These are phyloP conservation scores for Meles meles DNA, from an alignment of 2,113 vertebrate genomes.

Conservation along the genomic window DNA sequence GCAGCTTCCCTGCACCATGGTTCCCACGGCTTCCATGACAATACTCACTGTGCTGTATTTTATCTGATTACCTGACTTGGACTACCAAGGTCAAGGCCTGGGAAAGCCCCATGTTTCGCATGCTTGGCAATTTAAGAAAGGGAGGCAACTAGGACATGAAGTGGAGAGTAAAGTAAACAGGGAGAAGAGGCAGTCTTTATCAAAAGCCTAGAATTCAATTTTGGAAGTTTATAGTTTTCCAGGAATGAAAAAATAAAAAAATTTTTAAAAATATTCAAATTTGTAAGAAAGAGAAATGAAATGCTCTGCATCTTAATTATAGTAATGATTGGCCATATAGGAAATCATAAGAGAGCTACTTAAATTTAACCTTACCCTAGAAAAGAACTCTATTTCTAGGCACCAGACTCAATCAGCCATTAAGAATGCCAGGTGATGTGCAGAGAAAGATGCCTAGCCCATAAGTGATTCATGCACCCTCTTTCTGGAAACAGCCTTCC, in stretches of 20 bases:
- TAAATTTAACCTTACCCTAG: conserved; percentile 59
- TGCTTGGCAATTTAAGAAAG: not conserved
- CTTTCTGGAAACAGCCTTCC: conserved; percentile 54
- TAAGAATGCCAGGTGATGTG: conserved; percentile 65
- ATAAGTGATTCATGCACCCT: conserved; percentile 62
- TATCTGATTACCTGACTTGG: not conserved
- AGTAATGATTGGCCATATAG: conserved; percentile 48
- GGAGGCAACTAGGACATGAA: not conserved
- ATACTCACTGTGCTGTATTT: not conserved
- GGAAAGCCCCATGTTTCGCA: not conserved
- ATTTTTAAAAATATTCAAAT: not conserved
- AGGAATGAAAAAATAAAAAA: no score
- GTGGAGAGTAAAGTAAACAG: not conserved
- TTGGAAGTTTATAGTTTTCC: no score
- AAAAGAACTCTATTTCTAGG: conserved; percentile 63
- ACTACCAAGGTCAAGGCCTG: not conserved
- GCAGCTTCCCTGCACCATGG: not conserved
- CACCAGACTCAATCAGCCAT: conserved; percentile 64
- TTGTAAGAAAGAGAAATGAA: conserved; percentile 45
- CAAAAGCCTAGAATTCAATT: not conserved
- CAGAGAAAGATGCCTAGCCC: conserved; percentile 54
- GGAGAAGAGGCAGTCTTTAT: not conserved
- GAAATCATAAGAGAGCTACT: conserved; percentile 50
- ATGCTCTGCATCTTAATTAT: conserved; percentile 29
- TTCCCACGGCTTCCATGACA: not conserved